Conservation (phyloP, 2,113 vertebrate genomes). For the Peucedramus taeniatus region DNA sequence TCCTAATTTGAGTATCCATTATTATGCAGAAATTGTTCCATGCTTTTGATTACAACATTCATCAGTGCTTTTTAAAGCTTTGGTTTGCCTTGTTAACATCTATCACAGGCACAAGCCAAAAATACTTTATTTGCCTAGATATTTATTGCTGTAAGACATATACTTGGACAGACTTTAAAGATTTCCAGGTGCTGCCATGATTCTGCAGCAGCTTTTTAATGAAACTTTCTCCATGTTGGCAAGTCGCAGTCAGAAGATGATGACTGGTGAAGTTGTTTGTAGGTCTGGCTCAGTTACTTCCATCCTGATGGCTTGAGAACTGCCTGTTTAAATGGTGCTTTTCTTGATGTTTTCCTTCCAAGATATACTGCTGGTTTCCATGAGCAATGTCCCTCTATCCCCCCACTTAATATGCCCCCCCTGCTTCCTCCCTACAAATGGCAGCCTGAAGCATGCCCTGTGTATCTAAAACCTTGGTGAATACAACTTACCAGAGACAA, state of each 20-base stretch:
- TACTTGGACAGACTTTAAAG: conserved; percentile 13
- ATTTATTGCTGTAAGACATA: conserved; percentile 11
- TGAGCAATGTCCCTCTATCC: neutral
- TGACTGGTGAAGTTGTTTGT: neutral
- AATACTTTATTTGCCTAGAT: conserved; percentile 18
- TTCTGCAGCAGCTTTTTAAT: conserved; percentile 6
- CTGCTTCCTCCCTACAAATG: neutral
- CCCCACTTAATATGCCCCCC: neutral
- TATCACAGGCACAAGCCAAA: neutral
- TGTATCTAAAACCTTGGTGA: neutral
- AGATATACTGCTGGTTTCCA: neutral
- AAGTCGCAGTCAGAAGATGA: neutral
- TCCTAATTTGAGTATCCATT: neutral
- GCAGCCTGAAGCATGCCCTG: neutral
- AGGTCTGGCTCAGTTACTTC: neutral
- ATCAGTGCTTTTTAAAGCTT: neutral
- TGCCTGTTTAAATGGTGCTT: neutral
- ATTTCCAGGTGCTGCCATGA: conserved; percentile 9
- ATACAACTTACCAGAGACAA: neutral
- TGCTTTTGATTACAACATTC: neutral
- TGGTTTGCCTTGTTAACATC: neutral
- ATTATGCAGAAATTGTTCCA: neutral
- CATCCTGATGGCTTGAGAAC: neutral
- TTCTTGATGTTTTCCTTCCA: neutral
- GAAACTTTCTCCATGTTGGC: neutral